These are phyloP conservation scores for Amphimallon solstitiale DNA, from an alignment of 2,888 invertebrate genomes.

Conservation along the genomic window DNA sequence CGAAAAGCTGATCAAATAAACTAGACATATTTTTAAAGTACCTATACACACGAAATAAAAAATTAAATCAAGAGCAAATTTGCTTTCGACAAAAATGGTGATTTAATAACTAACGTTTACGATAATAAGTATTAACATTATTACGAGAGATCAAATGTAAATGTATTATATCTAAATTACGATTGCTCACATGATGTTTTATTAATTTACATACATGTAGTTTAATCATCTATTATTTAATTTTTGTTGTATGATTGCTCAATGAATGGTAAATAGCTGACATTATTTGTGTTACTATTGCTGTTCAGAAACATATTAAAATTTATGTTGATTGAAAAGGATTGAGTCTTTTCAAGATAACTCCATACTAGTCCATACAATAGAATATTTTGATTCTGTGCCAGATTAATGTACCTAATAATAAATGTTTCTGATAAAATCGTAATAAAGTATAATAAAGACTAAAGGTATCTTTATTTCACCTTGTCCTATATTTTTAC, in stretches of 20 bases:
- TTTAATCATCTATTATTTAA: too few species aligned
- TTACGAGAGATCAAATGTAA: too few species aligned
- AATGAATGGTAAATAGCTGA: neutral
- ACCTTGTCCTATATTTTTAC: too few species aligned
- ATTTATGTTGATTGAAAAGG: constrained; percentile 6
- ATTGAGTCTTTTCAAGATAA: too few species aligned
- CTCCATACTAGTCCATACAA: constrained; percentile 13
- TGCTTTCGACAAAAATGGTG: too few species aligned
- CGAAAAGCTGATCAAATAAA: constrained; percentile 15
- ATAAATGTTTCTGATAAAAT: constrained; percentile 34
- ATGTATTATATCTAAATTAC: too few species aligned
- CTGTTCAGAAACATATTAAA: neutral
- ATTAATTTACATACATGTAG: too few species aligned
- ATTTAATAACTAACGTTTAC: too few species aligned
- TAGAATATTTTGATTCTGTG: constrained; percentile 35
- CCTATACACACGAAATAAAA: neutral
- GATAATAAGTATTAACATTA: too few species aligned
- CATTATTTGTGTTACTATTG: neutral
- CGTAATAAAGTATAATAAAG: constrained; percentile 22
- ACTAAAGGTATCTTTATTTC: neutral
- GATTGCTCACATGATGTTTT: too few species aligned
- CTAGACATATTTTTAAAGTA: constrained; percentile 30
- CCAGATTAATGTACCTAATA: constrained; percentile 33
- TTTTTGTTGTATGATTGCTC: too few species aligned
- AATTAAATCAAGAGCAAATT: neutral